Percentiles rank a stretch among this genome's conserved stretches.
Conservation (phyloP, 2,113 vertebrate genomes). For the Pogonocichla stellata region DNA sequence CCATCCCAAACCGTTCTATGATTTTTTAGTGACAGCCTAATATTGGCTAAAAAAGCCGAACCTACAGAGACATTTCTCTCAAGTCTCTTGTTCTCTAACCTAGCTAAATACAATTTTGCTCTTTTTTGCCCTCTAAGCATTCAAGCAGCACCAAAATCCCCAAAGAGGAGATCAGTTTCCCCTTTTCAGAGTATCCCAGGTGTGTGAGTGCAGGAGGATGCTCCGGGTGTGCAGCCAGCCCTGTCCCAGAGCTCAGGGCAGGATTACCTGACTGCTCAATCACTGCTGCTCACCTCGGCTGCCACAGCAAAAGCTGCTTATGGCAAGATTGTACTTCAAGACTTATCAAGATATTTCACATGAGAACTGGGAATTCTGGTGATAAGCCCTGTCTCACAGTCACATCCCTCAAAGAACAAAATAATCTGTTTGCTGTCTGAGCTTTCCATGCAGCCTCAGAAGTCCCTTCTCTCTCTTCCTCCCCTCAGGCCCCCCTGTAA, state of each 20-base stretch:
- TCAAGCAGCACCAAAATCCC: background rate
- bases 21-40: background rate
- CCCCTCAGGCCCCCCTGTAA: background rate
- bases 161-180: background rate
- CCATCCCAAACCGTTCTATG: no score
- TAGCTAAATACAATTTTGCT: background rate
- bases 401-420: background rate
- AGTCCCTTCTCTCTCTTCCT: background rate
- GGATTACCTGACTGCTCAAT: slow-evolving; percentile 6
- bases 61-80: background rate
- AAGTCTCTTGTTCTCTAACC: background rate
- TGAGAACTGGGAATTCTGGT: slow-evolving; percentile 24
- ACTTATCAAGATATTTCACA: slow-evolving; percentile 30
- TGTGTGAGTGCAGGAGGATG: background rate
- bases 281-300: background rate
- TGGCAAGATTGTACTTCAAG: slow-evolving; percentile 16
- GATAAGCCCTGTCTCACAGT: slow-evolving; percentile 20
- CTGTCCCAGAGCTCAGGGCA: background rate
- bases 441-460: background rate
- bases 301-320: slow-evolving; percentile 49
- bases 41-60: rapidly evolving
- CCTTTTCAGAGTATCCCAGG: rapidly evolving
- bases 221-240: background rate
- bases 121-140: background rate
- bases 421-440: slow-evolving; percentile 12